Percentiles rank a stretch among this genome's conserved stretches.
phyloP scores from a whole-genome alignment of 2,797 vertebrate species.

The Rhadinocentrus ornatus region DNA sequence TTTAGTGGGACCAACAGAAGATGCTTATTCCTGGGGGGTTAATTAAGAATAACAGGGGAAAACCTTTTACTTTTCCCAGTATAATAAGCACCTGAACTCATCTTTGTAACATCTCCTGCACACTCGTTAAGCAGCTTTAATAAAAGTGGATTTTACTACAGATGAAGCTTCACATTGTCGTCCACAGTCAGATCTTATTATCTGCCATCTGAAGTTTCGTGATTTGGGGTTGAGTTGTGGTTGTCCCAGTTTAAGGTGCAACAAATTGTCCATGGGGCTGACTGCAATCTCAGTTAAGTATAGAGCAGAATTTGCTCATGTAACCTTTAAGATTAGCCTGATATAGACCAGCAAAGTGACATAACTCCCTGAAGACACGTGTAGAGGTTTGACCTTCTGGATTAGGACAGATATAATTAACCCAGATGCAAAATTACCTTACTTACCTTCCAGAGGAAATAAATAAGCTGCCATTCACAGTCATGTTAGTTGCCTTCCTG shows the following conservation, averaged over 20 bases:
- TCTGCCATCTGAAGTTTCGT: no score
- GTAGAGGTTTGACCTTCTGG: slow-evolving; percentile 39
- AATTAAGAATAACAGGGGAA: no score
- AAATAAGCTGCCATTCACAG: neutral
- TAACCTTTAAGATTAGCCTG: slow-evolving; percentile 30
- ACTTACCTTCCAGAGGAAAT: slow-evolving; percentile 3
- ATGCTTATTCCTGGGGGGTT: neutral
- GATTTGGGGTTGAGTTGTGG: neutral
- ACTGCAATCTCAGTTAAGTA: neutral
- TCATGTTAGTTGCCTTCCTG: neutral
- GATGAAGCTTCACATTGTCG: no score
- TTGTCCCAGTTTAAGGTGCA: neutral
- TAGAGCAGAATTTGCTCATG: slow-evolving; percentile 23
- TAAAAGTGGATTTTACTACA: no score
- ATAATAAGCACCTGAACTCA: no score
- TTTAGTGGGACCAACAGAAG: neutral
- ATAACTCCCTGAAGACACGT: slow-evolving; percentile 5
- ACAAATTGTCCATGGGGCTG: neutral
- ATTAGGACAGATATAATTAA: slow-evolving; percentile 33
- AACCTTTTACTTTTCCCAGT: no score
- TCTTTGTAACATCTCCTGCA: no score
- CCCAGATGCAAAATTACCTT: neutral
- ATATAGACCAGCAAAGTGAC: slow-evolving; percentile 20
- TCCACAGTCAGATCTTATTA: no score
- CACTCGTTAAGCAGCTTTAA: no score